These are phyloP conservation scores for Aix galericulata DNA, from an alignment of 2,113 vertebrate genomes.

Conservation along the genomic window DNA sequence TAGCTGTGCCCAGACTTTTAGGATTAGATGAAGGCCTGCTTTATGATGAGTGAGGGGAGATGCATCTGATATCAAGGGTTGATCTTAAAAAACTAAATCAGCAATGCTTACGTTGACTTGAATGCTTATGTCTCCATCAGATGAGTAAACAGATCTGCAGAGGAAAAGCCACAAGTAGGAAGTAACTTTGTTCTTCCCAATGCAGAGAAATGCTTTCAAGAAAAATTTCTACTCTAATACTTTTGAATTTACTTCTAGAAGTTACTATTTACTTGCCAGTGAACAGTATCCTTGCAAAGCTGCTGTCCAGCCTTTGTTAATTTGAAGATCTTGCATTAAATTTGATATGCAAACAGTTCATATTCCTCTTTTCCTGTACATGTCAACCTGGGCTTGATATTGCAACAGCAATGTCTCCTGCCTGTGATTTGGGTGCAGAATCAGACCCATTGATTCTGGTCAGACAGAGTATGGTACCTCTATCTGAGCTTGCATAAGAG, in stretches of 20 bases:
- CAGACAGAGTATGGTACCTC: too few relatives aligned
- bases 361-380: neutral
- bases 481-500: neutral
- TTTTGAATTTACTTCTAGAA: slow-evolving; percentile 24
- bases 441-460: neutral
- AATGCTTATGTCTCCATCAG: neutral
- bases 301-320: neutral
- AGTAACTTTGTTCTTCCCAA: neutral
- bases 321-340: neutral
- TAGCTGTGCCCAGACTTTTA: neutral
- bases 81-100: neutral
- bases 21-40: neutral
- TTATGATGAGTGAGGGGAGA: neutral
- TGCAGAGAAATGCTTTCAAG: neutral
- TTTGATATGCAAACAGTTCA: neutral
- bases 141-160: neutral
- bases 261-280: neutral
- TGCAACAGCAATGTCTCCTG: neutral
- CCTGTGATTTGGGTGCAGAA: neutral
- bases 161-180: neutral
- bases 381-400: neutral
- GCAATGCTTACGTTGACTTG: neutral
- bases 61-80: neutral
- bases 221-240: neutral
- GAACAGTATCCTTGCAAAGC: neutral